phyloP scores from a whole-genome alignment of 2,797 vertebrate genomes.

The Malacoraja senta region DNA sequence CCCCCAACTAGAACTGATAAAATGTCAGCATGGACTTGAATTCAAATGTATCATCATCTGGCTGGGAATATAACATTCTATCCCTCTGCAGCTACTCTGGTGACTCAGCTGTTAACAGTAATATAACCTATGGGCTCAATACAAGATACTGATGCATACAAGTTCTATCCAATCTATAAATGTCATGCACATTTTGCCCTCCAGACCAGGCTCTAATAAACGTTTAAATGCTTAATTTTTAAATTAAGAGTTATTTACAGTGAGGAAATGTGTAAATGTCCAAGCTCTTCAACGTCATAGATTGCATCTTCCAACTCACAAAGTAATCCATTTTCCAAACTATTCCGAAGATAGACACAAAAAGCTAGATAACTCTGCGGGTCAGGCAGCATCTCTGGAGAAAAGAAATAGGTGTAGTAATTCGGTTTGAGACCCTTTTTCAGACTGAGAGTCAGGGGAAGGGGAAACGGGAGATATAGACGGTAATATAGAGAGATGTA shows the following conservation, averaged over 20 bases:
- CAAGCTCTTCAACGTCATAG: background rate
- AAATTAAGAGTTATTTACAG: conserved; percentile 26
- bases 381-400: too few relatives aligned
- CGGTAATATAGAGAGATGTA: too few relatives aligned
- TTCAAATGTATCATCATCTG: conserved; percentile 34
- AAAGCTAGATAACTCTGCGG: too few relatives aligned
- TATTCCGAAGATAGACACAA: background rate
- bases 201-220: conserved; percentile 18
- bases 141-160: background rate
- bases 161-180: conserved; percentile 32
- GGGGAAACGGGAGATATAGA: too few relatives aligned
- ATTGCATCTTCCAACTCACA: background rate
- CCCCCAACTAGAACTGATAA: conserved; percentile 8
- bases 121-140: conserved; percentile 18
- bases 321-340: background rate
- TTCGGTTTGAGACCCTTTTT: too few relatives aligned
- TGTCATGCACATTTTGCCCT: conserved; percentile 16
- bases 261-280: background rate
- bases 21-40: conserved; percentile 19
- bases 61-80: background rate
- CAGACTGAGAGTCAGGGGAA: too few relatives aligned
- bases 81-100: background rate
- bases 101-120: conserved; percentile 37
- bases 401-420: too few relatives aligned
- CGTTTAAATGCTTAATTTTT: background rate